Conservation (phyloP, 92 coral and sea anemone species). For the Zoanthus solanderi region DNA sequence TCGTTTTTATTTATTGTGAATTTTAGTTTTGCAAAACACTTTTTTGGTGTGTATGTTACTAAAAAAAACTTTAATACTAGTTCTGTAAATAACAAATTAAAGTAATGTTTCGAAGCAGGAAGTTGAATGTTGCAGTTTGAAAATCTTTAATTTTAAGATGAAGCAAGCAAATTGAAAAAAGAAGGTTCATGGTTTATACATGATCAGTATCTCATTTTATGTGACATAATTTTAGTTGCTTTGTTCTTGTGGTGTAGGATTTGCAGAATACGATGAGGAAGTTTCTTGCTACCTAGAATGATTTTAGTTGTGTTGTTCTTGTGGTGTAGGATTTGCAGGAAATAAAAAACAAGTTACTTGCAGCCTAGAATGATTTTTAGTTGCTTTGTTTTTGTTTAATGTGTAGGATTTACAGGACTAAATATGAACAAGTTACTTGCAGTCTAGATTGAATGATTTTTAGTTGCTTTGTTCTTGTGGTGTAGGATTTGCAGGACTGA, state of each 20-base stretch:
- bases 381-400: background rate
- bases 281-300: constrained; percentile 9
- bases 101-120: too few relatives aligned
- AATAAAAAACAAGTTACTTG: constrained; percentile 76
- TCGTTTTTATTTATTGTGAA: too few relatives aligned
- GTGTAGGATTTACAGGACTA: constrained; percentile 80
- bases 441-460: background rate
- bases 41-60: too few relatives aligned
- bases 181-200: too few relatives aligned
- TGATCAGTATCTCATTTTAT: too few relatives aligned
- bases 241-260: constrained; percentile 61
- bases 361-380: constrained; percentile 22
- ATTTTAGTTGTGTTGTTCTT: background rate
- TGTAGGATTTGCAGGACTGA: constrained; percentile 80
- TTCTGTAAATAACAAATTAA: too few relatives aligned
- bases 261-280: constrained; percentile 78
- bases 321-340: constrained; percentile 80
- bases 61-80: too few relatives aligned
- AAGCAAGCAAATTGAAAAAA: too few relatives aligned
- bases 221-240: background rate
- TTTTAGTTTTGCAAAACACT: too few relatives aligned
- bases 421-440: constrained; percentile 68
- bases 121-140: too few relatives aligned
- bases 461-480: background rate
- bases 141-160: too few relatives aligned